Conservation (phyloP, 2,113 vertebrate species). For the Gopherus flavomarginatus region DNA sequence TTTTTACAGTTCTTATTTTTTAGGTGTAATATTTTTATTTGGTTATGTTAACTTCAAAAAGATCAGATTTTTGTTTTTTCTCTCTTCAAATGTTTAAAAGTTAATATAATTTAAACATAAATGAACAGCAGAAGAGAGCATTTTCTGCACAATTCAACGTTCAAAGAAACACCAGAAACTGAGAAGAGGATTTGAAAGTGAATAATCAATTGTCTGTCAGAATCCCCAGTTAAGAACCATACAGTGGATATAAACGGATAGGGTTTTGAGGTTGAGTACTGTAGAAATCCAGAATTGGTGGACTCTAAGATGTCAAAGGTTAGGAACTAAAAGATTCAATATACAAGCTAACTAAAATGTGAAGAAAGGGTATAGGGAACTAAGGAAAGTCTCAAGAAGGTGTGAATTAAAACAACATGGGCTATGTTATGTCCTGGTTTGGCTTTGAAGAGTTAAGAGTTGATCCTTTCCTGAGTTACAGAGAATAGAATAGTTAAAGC, state of each 20-base stretch:
- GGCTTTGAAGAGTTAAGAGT: neutral
- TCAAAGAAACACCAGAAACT: slow-evolving; percentile 31
- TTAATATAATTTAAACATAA: slow-evolving; percentile 5
- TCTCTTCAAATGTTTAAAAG: slow-evolving; percentile 12
- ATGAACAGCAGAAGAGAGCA: neutral
- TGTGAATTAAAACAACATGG: neutral
- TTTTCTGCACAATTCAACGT: neutral
- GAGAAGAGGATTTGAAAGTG: slow-evolving; percentile 44
- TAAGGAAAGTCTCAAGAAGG: neutral
- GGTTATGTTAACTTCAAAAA: neutral
- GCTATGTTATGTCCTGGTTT: neutral
- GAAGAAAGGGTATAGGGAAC: neutral
- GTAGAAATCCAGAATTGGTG: slow-evolving; percentile 38
- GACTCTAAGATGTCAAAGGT: slow-evolving; percentile 55
- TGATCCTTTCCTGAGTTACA: neutral
- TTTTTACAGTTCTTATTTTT: neutral
- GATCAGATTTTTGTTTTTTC: slow-evolving; percentile 12
- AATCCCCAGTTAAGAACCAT: slow-evolving; percentile 25
- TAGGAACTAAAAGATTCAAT: neutral
- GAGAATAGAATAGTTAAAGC: neutral
- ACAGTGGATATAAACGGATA: slow-evolving; percentile 35
- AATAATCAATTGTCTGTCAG: slow-evolving; percentile 42
- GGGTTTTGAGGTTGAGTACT: slow-evolving; percentile 30
- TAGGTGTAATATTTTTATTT: neutral
- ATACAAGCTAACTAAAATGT: slow-evolving; percentile 11